Percentiles rank a stretch among this genome's conserved stretches.
These are phyloP conservation scores for Peromyscus aztecus DNA, from an alignment of 2,797 vertebrate species.

Conservation along the genomic window DNA sequence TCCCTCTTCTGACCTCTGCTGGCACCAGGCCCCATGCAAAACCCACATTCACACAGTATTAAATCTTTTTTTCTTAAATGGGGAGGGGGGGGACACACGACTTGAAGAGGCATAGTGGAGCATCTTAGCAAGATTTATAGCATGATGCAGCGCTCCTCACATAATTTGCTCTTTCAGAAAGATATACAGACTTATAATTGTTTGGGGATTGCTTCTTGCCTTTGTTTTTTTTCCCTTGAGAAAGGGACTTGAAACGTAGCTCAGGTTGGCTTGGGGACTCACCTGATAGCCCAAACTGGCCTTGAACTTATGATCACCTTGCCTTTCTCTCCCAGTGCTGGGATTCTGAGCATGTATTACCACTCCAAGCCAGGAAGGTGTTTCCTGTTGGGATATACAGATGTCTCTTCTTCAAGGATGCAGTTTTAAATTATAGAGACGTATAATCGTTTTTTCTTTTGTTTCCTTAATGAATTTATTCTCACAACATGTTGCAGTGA, in stretches of 20 bases:
- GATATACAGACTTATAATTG: neutral
- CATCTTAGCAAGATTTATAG: neutral
- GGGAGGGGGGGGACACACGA: no score
- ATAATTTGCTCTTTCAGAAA: neutral
- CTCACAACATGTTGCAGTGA: neutral
- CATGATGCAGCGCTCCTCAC: neutral
- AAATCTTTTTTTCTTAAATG: neutral
- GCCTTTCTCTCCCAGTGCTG: neutral
- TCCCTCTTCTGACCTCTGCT: neutral
- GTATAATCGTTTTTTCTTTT: neutral
- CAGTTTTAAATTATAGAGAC: neutral
- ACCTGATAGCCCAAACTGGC: neutral
- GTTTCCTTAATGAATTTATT: neutral
- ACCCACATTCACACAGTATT: neutral
- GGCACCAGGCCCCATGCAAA: neutral
- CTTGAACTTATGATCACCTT: neutral
- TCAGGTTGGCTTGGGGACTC: neutral
- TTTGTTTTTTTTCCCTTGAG: neutral
- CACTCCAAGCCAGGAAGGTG: neutral
- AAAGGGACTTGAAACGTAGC: neutral
- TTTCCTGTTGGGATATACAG: neutral
- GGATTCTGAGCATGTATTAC: neutral
- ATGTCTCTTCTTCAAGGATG: neutral
- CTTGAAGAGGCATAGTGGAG: neutral
- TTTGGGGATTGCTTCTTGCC: neutral